Evolutionary conservation across 2,113 vertebrate species (phyloP), one percentile per base, ranked within the genome.

Genomic region (Cyanoliseus patagonus): DNA sequence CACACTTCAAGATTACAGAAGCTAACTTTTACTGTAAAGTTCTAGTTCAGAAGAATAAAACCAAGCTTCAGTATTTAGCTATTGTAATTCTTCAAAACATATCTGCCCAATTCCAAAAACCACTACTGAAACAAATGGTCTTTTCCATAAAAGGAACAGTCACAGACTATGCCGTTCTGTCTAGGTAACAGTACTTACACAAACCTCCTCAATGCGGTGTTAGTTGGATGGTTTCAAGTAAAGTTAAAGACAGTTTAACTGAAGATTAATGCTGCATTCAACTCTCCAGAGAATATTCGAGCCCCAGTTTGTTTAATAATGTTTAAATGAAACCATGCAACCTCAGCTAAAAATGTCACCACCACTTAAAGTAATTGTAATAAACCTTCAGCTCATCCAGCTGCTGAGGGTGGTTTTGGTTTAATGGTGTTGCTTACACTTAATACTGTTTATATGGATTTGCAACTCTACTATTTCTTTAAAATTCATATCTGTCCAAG

Each of bases 291-390:
- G 96, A 96, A 94, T 28, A 62, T 13, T 18, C 1, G 1, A 94
- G 86, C 91, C 92, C 78, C 67, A 85, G 51, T 86, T 89, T 93
- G 96, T 95, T 97, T 94, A 96, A 97, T 95, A 90, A 96, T 84
- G 94, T 92, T 94, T 94, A 96, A 96, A 87, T 92, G 84, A 96
- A 95, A 94, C 53, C 42, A 46, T 9, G 27, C 83, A 82, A 84
- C 78, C 96, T 90, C 96, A 83, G 91, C 89, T 94, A 86, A 97
- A 96, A 96, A 52, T 61, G 87, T 88, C 85, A 87, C 66, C 7
- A 3, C 14, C 17, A 84, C 70, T 90, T 77, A 57, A 31, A 72
- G 81, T 81, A 93, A 89, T 24, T 79, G 59, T 69, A 88, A 74
- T 73, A 91, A 90, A 89, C 64, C 78, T 69, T 41, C 76, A 82